phyloP scores from a whole-genome alignment of 1,140 invertebrate genomes.

The Drosophila neocordata region DNA sequence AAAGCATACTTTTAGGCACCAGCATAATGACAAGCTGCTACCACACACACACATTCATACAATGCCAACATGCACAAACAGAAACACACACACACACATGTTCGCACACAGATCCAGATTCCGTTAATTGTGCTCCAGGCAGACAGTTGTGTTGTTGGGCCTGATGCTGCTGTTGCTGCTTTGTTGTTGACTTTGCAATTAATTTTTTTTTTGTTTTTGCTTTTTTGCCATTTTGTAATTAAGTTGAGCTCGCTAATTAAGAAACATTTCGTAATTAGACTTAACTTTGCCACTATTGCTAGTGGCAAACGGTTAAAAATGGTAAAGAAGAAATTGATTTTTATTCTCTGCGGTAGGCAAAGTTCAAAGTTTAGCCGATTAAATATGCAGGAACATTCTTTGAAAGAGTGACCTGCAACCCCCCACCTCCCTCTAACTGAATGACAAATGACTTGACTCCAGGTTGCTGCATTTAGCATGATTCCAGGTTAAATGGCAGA shows the following conservation, averaged over 20 bases:
- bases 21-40: constrained; percentile 10
- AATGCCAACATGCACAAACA: neutral
- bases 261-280: constrained; percentile 9
- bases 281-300: neutral
- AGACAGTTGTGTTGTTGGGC: constrained; percentile 1
- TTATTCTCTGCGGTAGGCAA: neutral
- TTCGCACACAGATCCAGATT: neutral
- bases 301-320: neutral
- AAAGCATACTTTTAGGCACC: constrained; percentile 18
- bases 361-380: constrained; percentile 8
- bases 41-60: constrained; percentile 5
- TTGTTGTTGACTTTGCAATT: constrained; percentile 16
- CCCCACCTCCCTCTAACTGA: too few relatives aligned
- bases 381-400: constrained; percentile 3
- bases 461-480: constrained; percentile 1
- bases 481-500: neutral
- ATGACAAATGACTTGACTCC: neutral
- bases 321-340: constrained; percentile 2
- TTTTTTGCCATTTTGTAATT: constrained; percentile 9
- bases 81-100: neutral
- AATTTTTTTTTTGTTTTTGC: neutral
- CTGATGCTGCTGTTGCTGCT: neutral
- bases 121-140: constrained; percentile 8
- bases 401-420: neutral
- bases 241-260: constrained; percentile 15